These are phyloP conservation scores for Diglossa brunneiventris DNA, from an alignment of 2,113 vertebrate genomes.

Conservation along the genomic window DNA sequence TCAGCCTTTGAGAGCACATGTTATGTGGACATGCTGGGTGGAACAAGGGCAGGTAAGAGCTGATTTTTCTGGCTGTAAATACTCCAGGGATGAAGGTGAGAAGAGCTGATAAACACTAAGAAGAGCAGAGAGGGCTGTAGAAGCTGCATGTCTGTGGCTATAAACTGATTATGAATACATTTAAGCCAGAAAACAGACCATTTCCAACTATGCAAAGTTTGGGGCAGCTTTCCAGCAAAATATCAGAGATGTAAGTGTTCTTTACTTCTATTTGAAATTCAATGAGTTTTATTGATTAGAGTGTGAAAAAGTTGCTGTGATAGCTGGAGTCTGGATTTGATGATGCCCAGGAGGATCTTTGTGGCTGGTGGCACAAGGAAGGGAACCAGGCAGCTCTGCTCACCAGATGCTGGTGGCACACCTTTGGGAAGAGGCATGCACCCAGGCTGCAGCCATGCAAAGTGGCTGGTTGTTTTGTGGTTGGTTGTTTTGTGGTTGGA, in stretches of 20 bases:
- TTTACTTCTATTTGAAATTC: background rate
- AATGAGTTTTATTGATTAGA: background rate
- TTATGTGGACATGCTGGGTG: background rate
- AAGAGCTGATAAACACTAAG: slow-evolving; percentile 9
- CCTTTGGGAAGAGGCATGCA: background rate
- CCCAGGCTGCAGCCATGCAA: accelerated
- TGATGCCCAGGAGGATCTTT: background rate
- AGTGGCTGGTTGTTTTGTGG: background rate
- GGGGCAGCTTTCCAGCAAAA: background rate
- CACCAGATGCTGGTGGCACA: background rate
- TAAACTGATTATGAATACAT: background rate
- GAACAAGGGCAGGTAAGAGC: background rate
- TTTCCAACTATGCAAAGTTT: background rate
- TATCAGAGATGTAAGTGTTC: background rate
- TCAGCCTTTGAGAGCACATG: background rate
- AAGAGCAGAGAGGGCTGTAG: background rate
- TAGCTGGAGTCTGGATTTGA: background rate
- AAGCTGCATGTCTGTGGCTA: background rate
- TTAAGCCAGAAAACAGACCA: background rate
- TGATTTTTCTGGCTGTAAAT: background rate
- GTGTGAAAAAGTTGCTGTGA: background rate
- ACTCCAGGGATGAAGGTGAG: background rate
- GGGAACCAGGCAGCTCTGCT: background rate
- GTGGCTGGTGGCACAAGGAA: background rate
- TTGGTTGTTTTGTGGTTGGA: background rate